Base-by-base conservation (phyloP, 2,113 vertebrate species). In the Sturnira hondurensis region DNA sequence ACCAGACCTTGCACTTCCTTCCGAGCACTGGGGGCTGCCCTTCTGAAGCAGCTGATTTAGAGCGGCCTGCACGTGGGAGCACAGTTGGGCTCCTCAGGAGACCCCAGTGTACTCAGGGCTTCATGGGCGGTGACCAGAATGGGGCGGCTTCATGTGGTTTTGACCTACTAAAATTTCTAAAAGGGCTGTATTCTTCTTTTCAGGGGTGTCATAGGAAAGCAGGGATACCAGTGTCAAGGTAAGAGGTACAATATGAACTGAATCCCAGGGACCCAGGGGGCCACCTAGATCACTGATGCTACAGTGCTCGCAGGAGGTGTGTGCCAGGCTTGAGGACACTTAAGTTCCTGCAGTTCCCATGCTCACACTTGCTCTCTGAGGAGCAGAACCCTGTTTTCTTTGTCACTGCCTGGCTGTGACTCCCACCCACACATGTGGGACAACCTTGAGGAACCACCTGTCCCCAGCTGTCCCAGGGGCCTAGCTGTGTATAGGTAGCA, bases 201-300 rank as follows among this genome's bases (percentile, higher is more conserved):
- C 98, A 99, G 99, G 99, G 99, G 99, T 95, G 99, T 99, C 97
- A 99, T 99, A 98, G 99, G 99, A 98, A 99, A 99, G 98, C 99
- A 99, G 98, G 99, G 99, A 95, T 99, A 99, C 98, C 99, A 99
- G 89, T 99, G 99, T 98, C 99, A 99, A 99, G 99, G 99, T 99
- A 99, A 99, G 99, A 84, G 76, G 54, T 33, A 9, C 36, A 54
- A 43, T 50, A 36, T 80, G 73, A 92, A 54, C 11, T 36, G 36
- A 87, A 19, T 22, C 24, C 65, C 31, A 43, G 24, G 38, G 9
- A 47, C 24, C 43, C 24, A 1, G 0, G 0, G 13, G 22, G 14
- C 45, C 17, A 3, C 43, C 36, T 43, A n/a, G 56, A 24, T 81
- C 83, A 28, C 13, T n/a, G 6, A 61, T 4, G 12, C 88, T 67